phyloP scores from a whole-genome alignment of 2,888 invertebrate genomes.

The Drosophila tripunctata region DNA sequence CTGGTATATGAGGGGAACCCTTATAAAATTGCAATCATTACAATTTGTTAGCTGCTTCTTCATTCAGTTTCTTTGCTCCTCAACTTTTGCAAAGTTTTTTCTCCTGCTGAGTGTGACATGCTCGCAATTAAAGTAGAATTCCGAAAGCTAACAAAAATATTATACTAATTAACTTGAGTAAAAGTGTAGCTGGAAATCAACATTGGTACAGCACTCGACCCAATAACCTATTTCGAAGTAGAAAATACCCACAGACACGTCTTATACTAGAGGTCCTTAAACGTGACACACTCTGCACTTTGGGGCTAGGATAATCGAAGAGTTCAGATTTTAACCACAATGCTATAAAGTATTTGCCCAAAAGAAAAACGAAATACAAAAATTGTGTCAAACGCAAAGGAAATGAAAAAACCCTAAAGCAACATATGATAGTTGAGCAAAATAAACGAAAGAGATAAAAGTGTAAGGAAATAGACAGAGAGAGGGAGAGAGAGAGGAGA shows the following conservation, averaged over 20 bases:
- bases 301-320: constrained; percentile 1
- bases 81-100: constrained; percentile 14
- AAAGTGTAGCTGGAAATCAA: constrained; percentile 41
- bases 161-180: constrained; percentile 65
- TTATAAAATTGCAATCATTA: constrained; percentile 69
- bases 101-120: constrained; percentile 38
- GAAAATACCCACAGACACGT: constrained; percentile 45
- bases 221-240: constrained; percentile 23
- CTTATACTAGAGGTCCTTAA: constrained; percentile 50
- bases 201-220: constrained; percentile 49
- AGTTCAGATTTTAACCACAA: constrained; percentile 30
- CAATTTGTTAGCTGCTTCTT: constrained; percentile 28
- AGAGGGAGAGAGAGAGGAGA: background rate
- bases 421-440: constrained; percentile 5
- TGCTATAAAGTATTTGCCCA: constrained; percentile 28
- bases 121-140: constrained; percentile 61
- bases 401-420: constrained; percentile 25
- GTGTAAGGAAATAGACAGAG: background rate
- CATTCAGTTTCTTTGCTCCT: background rate
- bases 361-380: too few species aligned
- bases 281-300: constrained; percentile 63
- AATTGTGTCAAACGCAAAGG: constrained; percentile 52
- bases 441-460: background rate
- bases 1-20: constrained; percentile 24
- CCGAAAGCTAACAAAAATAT: constrained; percentile 39